These are phyloP conservation scores for Vulpes vulpes DNA, from an alignment of 2,113 vertebrate genomes.

Conservation along the genomic window DNA sequence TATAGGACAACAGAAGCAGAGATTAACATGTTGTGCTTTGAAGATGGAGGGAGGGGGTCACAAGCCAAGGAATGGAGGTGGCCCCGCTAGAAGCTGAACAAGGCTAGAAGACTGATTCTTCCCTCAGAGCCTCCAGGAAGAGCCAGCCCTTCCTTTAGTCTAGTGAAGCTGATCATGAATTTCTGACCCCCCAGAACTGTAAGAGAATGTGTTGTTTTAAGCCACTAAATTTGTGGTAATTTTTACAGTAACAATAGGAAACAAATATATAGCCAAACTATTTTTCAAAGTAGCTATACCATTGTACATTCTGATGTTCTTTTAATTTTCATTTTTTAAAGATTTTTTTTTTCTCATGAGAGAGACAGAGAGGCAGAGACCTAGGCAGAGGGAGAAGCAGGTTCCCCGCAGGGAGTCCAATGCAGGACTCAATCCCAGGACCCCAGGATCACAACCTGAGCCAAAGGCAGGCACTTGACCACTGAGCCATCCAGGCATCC, in stretches of 20 bases:
- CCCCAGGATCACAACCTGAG: too few relatives aligned
- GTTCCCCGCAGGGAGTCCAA: too few relatives aligned
- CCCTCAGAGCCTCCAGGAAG: neutral
- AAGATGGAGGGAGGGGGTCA: neutral
- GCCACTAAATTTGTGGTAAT: neutral
- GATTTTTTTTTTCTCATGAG: too few relatives aligned
- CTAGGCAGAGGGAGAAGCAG: too few relatives aligned
- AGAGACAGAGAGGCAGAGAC: too few relatives aligned
- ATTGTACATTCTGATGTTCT: neutral
- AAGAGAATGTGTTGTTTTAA: neutral
- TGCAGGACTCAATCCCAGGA: too few relatives aligned
- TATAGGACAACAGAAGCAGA: neutral
- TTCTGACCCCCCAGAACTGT: neutral
- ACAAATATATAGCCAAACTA: neutral
- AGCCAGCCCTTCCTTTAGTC: neutral
- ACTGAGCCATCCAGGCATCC: too few relatives aligned
- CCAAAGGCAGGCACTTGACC: too few relatives aligned
- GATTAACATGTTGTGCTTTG: neutral
- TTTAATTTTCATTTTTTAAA: too few relatives aligned
- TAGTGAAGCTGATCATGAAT: neutral
- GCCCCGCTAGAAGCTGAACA: neutral
- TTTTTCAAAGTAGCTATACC: neutral
- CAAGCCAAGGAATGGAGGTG: neutral
- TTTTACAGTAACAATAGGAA: neutral
- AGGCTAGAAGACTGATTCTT: neutral